A percentile compares a stretch with the other conserved stretches of the same genome.
These are phyloP conservation scores for Pseudachorutes palmiensis DNA, from an alignment of 1,140 invertebrate species.

Conservation along the genomic window DNA sequence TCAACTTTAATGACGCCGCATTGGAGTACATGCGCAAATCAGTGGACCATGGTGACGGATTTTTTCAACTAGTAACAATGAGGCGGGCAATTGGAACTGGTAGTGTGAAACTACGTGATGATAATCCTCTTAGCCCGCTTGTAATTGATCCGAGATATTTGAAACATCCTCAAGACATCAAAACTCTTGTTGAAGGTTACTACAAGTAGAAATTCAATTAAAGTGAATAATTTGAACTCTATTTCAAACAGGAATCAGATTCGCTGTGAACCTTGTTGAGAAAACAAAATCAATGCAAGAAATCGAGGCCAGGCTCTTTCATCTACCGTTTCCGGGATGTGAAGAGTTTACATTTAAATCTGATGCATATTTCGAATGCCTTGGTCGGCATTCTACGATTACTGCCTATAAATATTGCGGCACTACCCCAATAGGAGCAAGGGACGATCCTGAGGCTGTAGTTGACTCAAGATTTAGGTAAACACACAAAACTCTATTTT, in stretches of 20 bases:
- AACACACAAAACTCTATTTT: background rate
- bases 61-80: background rate
- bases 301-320: background rate
- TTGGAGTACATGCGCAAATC: background rate
- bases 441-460: slow-evolving; percentile 55
- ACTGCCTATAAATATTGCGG: slow-evolving; percentile 60
- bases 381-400: slow-evolving; percentile 46
- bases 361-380: slow-evolving; percentile 40
- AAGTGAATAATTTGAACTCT: no score
- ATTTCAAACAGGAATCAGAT: slow-evolving; percentile 10
- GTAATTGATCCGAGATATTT: slow-evolving; percentile 19
- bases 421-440: slow-evolving; percentile 68
- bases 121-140: background rate
- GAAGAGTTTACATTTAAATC: slow-evolving; percentile 3
- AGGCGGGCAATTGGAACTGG: background rate
- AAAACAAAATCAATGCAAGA: slow-evolving; percentile 7
- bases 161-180: background rate
- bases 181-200: slow-evolving; percentile 13
- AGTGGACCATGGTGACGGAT: background rate
- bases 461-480: slow-evolving; percentile 51
- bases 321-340: background rate
- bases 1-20: background rate
- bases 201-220: no score
- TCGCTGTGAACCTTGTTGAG: slow-evolving; percentile 17
- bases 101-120: background rate